These are phyloP conservation scores for Cosmorhoe ocellata DNA, from an alignment of 2,888 invertebrate species.

Conservation along the genomic window DNA sequence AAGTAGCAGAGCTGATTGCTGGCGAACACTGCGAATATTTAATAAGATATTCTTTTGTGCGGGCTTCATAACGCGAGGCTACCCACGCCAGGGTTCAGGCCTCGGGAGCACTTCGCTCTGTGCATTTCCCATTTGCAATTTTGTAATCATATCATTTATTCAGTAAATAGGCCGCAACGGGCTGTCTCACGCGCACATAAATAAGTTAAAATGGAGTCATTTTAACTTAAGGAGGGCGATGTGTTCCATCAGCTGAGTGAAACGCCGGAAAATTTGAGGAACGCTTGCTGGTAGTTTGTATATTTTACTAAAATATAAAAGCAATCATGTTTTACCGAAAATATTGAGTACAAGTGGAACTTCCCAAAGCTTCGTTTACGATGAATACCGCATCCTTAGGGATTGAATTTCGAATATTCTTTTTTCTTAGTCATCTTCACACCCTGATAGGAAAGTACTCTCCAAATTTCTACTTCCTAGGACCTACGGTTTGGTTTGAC, in stretches of 20 bases:
- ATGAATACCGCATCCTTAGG: too few relatives aligned
- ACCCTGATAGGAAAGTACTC: too few relatives aligned
- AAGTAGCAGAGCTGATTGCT: constrained; percentile 38
- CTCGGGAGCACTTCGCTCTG: constrained; percentile 28
- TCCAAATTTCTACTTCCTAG: too few relatives aligned
- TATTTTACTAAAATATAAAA: too few relatives aligned
- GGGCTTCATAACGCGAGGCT: constrained; percentile 25
- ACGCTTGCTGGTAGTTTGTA: background rate
- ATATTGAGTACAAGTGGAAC: too few relatives aligned
- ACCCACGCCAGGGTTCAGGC: constrained; percentile 27
- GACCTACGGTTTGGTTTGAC: too few relatives aligned
- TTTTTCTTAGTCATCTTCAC: too few relatives aligned
- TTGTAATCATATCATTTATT: constrained; percentile 40
- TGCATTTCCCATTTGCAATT: constrained; percentile 39
- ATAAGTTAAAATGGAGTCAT: constrained; percentile 36
- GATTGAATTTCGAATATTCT: too few relatives aligned
- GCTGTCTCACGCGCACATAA: constrained; percentile 36
- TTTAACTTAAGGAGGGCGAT: constrained; percentile 29
- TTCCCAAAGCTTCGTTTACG: too few relatives aligned
- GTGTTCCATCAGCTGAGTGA: constrained; percentile 29
- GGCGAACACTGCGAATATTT: constrained; percentile 28
- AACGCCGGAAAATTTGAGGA: constrained; percentile 29
- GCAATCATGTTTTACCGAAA: too few relatives aligned
- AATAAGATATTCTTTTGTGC: constrained; percentile 35
- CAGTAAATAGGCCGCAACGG: constrained; percentile 39